Evolutionary conservation across 2,113 vertebrate species (phyloP).

Genomic region (Prolemur simus): DNA sequence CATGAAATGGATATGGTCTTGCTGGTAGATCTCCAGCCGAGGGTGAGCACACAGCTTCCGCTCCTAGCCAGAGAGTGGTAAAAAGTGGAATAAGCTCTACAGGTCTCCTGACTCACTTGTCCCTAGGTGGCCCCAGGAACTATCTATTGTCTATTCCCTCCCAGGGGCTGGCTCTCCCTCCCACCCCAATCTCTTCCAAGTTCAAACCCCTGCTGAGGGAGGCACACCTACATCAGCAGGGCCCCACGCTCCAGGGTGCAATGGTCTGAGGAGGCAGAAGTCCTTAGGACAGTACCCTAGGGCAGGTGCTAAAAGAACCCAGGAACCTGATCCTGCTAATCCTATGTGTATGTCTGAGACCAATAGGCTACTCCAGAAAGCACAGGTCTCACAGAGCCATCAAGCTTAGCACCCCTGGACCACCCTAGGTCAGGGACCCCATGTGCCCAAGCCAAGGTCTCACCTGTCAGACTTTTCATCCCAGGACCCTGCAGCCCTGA

Average conservation of each 20-base stretch:
- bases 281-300: not conserved
- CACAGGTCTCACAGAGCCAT: not conserved
- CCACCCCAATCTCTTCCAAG: not conserved
- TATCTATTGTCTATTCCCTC: not conserved
- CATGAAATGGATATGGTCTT: constrained; percentile 92
- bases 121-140: not conserved
- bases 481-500: not conserved
- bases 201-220: not conserved
- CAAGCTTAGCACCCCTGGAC: not conserved
- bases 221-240: not conserved
- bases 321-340: not conserved
- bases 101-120: not conserved
- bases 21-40: constrained; percentile 91
- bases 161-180: not conserved
- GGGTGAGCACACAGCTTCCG: constrained; percentile 94
- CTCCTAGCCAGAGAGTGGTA: constrained; percentile 85
- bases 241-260: not conserved
- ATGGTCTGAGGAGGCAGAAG: not conserved
- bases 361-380: not conserved
- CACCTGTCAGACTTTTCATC: not conserved
- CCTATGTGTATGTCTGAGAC: not conserved
- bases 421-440: not conserved
- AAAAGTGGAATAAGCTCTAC: not conserved
- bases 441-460: not conserved
- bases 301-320: not conserved